These are phyloP conservation scores for Dendronephthya gigantea DNA, from an alignment of 64 coral and sea anemone species.

Conservation along the genomic window DNA sequence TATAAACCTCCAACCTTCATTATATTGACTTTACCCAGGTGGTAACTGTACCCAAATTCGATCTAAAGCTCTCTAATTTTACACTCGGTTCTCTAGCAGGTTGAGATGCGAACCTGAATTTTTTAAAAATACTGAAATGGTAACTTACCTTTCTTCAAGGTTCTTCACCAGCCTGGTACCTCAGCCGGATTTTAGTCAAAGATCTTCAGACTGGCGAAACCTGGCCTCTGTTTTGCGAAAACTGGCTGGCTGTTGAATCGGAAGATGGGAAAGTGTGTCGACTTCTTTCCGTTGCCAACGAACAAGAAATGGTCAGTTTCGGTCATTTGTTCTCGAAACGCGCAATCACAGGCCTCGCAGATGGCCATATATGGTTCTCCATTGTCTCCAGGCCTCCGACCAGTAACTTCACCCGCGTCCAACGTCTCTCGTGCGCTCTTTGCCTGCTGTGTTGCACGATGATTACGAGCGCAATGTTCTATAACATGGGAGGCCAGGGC, in stretches of 20 bases:
- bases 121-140: not conserved
- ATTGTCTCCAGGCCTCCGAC: conserved; percentile 38
- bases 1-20: too few species aligned
- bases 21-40: too few species aligned
- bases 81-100: too few species aligned
- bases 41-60: too few species aligned
- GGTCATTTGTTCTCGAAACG: conserved; percentile 50
- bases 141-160: not conserved
- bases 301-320: conserved; percentile 82
- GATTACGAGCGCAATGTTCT: conserved; percentile 29
- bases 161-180: not conserved
- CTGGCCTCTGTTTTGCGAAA: conserved; percentile 67
- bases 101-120: too few species aligned
- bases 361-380: too few species aligned
- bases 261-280: conserved; percentile 38
- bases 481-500: conserved; percentile 33
- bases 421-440: too few species aligned
- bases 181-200: conserved; percentile 63
- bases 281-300: conserved; percentile 60
- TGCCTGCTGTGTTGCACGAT: conserved; percentile 57
- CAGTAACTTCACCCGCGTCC: too few species aligned
- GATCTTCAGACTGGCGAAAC: conserved; percentile 55
- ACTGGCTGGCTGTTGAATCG: conserved; percentile 56
- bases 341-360: conserved; percentile 39
- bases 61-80: too few species aligned